These are phyloP conservation scores for Crematogaster levior DNA, from an alignment of 2,888 invertebrate species.

Conservation along the genomic window DNA sequence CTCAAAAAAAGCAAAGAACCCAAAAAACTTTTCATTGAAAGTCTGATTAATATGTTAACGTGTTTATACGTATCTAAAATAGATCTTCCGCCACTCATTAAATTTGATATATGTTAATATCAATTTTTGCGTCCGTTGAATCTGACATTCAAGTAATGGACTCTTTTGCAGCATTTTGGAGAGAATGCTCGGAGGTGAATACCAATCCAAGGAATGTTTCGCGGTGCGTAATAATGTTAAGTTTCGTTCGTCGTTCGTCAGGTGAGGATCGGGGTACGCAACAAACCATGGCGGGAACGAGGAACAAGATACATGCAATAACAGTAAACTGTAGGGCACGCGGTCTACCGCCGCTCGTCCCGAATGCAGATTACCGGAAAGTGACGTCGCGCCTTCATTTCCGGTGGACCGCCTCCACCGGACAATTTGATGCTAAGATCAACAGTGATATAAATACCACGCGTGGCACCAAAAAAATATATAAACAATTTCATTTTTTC, in stretches of 20 bases:
- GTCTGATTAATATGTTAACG: background rate
- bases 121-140: background rate
- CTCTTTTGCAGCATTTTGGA: background rate
- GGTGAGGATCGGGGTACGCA: constrained; percentile 50
- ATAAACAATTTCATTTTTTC: background rate
- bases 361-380: constrained; percentile 64
- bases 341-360: constrained; percentile 55
- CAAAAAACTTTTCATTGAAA: background rate
- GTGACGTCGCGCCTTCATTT: constrained; percentile 57
- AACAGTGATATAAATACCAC: constrained; percentile 46
- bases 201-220: constrained; percentile 6
- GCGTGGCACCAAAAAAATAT: constrained; percentile 7
- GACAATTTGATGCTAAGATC: constrained; percentile 58
- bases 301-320: constrained; percentile 65
- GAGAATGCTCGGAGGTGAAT: constrained; percentile 2
- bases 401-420: constrained; percentile 33
- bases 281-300: constrained; percentile 66
- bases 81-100: background rate
- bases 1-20: background rate
- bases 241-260: constrained; percentile 5
- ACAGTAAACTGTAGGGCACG: constrained; percentile 60
- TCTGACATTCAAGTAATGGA: background rate
- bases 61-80: background rate
- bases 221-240: constrained; percentile 30
- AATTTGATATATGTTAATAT: background rate